Conservation (phyloP, 1,140 invertebrate species). For the Alviniconcha marisindica region DNA sequence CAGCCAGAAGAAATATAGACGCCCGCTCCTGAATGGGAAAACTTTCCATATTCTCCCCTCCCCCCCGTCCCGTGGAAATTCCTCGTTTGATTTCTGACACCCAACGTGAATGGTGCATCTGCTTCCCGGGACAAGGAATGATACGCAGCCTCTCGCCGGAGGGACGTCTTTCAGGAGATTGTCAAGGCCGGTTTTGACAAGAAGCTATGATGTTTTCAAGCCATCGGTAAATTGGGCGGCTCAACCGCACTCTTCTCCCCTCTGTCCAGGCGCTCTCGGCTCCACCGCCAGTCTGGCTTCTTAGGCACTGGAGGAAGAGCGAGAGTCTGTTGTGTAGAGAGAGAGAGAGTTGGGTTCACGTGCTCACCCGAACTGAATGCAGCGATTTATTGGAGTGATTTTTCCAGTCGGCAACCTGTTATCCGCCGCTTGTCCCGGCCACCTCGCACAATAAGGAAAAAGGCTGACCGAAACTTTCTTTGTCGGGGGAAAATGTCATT, state of each 20-base stretch:
- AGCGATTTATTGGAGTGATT: neutral
- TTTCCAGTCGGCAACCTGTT: no score
- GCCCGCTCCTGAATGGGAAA: neutral
- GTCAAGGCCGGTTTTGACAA: neutral
- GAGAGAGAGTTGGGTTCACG: neutral
- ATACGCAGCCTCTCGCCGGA: neutral
- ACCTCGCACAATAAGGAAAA: no score
- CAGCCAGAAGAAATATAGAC: neutral
- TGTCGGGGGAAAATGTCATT: no score
- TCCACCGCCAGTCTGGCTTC: no score
- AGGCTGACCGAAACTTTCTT: no score
- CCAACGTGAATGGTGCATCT: neutral
- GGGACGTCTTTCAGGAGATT: neutral
- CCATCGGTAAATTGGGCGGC: conserved; percentile 7
- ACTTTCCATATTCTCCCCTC: conserved; percentile 7
- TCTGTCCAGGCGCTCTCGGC: neutral
- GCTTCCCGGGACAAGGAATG: conserved; percentile 11
- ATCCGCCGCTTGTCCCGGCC: no score
- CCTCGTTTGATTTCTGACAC: conserved; percentile 26
- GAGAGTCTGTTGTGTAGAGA: no score
- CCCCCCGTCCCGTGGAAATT: conserved; percentile 18
- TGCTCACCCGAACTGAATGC: neutral
- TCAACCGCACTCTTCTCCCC: neutral
- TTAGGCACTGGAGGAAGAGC: no score
- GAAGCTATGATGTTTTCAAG: neutral